A percentile compares a stretch with the other conserved stretches of the same genome.
phyloP scores from a whole-genome alignment of 30 jellyfish, hydroid and myxozoan genomes.

The Aurelia sp. region DNA sequence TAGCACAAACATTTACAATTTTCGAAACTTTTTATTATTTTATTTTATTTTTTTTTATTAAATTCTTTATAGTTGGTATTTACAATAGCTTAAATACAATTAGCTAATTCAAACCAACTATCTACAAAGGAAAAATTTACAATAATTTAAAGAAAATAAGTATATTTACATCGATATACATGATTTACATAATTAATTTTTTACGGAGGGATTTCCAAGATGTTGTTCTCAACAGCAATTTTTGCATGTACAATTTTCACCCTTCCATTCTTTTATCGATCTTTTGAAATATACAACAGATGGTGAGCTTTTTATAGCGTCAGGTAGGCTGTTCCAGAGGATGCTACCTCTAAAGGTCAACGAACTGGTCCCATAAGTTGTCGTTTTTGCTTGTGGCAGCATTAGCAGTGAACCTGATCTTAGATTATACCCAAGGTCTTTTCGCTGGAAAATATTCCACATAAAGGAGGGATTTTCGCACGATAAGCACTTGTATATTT shows the following conservation, averaged over 20 bases:
- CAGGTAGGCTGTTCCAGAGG: slow-evolving; percentile 60
- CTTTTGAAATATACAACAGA: slow-evolving; percentile 10
- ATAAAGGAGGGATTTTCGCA: slow-evolving; percentile 32
- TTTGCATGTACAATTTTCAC: slow-evolving; percentile 47
- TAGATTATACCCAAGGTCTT: slow-evolving; percentile 13
- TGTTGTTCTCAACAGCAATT: slow-evolving; percentile 17
- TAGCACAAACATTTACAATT: slow-evolving; percentile 4
- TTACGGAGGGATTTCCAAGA: neutral
- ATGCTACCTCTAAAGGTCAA: slow-evolving; percentile 26
- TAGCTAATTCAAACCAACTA: slow-evolving; percentile 14
- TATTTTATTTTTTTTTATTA: too few species aligned
- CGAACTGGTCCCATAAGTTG: too few species aligned
- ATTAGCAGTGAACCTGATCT: slow-evolving; percentile 23
- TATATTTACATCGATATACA: neutral
- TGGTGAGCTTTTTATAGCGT: slow-evolving; percentile 18
- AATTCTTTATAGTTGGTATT: too few species aligned
- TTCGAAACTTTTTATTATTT: too few species aligned
- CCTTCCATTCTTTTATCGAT: slow-evolving; percentile 53
- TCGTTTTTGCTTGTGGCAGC: neutral
- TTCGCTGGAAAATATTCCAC: slow-evolving; percentile 36
- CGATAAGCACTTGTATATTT: slow-evolving; percentile 24
- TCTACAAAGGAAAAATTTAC: neutral
- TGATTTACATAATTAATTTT: neutral
- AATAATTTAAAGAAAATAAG: slow-evolving; percentile 2
- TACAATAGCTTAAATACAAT: too few species aligned